Percentiles rank a stretch among this genome's conserved stretches.
phyloP scores from a whole-genome alignment of 2,797 vertebrate genomes.

The Harpagifer antarcticus region DNA sequence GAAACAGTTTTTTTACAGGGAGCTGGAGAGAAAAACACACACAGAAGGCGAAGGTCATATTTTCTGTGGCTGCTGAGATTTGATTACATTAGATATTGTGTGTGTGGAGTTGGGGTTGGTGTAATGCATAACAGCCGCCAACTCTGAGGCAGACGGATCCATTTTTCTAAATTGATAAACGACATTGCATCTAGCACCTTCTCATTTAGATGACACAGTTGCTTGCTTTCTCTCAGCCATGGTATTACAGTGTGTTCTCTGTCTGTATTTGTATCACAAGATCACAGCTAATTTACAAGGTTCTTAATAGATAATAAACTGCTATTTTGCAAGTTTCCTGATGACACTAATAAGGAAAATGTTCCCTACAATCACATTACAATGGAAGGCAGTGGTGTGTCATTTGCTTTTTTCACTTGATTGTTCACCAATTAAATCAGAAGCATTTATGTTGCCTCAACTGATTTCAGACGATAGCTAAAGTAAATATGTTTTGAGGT shows the following conservation, averaged over 20 bases:
- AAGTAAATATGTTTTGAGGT: neutral
- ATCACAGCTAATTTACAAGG: slow-evolving; percentile 30
- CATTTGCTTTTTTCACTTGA: slow-evolving; percentile 28
- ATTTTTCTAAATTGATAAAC: slow-evolving; percentile 47
- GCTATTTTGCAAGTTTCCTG: slow-evolving; percentile 32
- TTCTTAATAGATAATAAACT: slow-evolving; percentile 20
- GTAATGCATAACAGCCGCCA: slow-evolving; percentile 21
- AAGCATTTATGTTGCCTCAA: no score
- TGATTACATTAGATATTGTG: slow-evolving; percentile 31
- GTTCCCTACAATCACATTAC: slow-evolving; percentile 6
- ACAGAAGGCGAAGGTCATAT: slow-evolving; percentile 10
- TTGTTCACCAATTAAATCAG: no score
- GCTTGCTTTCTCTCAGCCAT: neutral
- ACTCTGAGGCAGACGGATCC: slow-evolving; percentile 35
- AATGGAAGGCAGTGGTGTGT: slow-evolving; percentile 9
- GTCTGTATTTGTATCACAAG: neutral
- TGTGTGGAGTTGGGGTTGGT: slow-evolving; percentile 14
- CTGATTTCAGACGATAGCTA: neutral
- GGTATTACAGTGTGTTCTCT: neutral
- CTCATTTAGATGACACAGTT: slow-evolving; percentile 18
- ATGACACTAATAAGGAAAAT: slow-evolving; percentile 29
- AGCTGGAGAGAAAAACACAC: slow-evolving; percentile 3
- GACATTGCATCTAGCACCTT: slow-evolving; percentile 19
- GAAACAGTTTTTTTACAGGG: slow-evolving; percentile 26
- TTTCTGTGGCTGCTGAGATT: slow-evolving; percentile 31